These are phyloP conservation scores for Diaprepes abbreviatus DNA, from an alignment of 2,888 invertebrate species.

Conservation along the genomic window DNA sequence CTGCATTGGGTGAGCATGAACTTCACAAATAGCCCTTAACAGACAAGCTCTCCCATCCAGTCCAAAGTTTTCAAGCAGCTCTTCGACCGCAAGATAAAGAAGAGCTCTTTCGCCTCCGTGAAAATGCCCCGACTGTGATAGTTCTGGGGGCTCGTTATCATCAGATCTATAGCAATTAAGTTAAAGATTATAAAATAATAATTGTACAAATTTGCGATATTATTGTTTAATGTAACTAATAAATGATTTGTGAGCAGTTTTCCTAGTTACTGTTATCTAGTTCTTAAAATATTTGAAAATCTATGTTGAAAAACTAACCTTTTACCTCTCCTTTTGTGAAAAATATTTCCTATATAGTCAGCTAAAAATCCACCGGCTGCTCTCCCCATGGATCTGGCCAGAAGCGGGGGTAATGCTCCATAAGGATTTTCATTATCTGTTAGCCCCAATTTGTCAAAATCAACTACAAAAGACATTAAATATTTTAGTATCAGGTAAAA, in stretches of 20 bases:
- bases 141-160: conserved; percentile 14
- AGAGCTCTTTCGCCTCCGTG: conserved; percentile 89
- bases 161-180: conserved; percentile 21
- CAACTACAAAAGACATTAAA: conserved; percentile 72
- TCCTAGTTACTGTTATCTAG: too few species aligned
- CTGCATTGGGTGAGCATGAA: conserved; percentile 82
- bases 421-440: conserved; percentile 92
- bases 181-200: too few species aligned
- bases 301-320: conserved; percentile 56
- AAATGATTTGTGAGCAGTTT: too few species aligned
- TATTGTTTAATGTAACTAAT: too few species aligned
- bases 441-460: conserved; percentile 86
- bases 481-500: too few species aligned
- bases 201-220: too few species aligned
- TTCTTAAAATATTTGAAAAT: too few species aligned
- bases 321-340: conserved; percentile 73
- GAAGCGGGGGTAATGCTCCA: conserved; percentile 82
- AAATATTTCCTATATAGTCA: conserved; percentile 80
- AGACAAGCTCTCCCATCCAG: conserved; percentile 87
- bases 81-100: conserved; percentile 83
- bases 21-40: conserved; percentile 87
- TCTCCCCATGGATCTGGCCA: conserved; percentile 82
- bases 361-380: conserved; percentile 79
- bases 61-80: conserved; percentile 84
- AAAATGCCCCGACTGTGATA: conserved; percentile 69